Base-by-base conservation (phyloP, 2,113 vertebrate species). In the Onychorhynchus coronatus region DNA sequence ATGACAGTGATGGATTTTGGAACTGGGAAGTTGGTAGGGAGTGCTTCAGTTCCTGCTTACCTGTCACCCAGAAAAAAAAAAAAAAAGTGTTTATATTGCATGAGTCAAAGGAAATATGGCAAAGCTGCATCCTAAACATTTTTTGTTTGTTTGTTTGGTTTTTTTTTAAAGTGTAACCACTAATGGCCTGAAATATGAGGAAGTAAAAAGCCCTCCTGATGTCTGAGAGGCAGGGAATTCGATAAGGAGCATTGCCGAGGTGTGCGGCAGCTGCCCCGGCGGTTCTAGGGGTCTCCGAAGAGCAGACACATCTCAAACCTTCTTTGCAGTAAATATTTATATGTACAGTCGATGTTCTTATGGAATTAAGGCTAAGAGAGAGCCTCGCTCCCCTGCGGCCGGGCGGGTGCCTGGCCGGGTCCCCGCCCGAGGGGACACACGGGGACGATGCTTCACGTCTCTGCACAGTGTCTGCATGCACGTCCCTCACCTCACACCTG, bases 291-390 rank as follows among this genome's bases (percentile, higher is more conserved):
- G 89, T 96, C 97, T 97, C 95, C 62, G 68, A 97, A 96, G 82
- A 96, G 95, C 96, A 95, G 91, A 96, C 92, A 89, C 96, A 96
- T 98, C 96, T 97, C 97, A 96, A 89, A 76, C 90, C 77, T 96
- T 90, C 89, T 85, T 79, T 96, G 94, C 97, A 91, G 94, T 96
- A 96, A 97, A 95, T 97, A 96, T 97, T 96, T 97, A 97, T 96
- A 93, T 98, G 97, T 98, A 97, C 95, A 97, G 96, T 97, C 88
- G 9, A 47, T 95, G 95, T 96, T 91, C 95, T 94, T 83, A 89
- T 66, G 97, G 91, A 86, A 73, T 89, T 79, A 85, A 96, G 89
- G 95, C 91, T 93, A 75, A 78, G 77, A 95, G 77, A 95, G 78
- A 92, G 73, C 59, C 46, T 86, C 12, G 4, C 44, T 91, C 75